Evolutionary conservation across 1,140 invertebrate species (phyloP).

Genomic region (Trichogramma pretiosum): DNA sequence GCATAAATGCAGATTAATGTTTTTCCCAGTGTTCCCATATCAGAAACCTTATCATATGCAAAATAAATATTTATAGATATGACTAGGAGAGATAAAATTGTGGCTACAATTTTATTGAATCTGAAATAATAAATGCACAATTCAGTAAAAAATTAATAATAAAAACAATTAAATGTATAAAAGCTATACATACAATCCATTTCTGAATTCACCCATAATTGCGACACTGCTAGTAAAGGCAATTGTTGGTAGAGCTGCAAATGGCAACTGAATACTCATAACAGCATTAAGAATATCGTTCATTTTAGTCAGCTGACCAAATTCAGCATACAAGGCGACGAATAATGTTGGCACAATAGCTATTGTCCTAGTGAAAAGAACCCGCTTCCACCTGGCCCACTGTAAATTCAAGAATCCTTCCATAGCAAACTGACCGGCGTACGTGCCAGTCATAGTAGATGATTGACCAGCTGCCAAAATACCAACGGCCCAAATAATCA

Average conservation of each 20-base stretch:
- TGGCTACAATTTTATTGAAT: conserved; percentile 59
- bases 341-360: conserved; percentile 86
- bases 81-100: conserved; percentile 58
- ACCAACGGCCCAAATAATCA: conserved; percentile 86
- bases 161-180: conserved; percentile 9
- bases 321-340: conserved; percentile 64
- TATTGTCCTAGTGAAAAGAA: conserved; percentile 75
- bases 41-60: conserved; percentile 41
- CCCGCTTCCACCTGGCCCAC: conserved; percentile 83
- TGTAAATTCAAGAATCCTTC: conserved; percentile 83
- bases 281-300: conserved; percentile 87
- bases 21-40: too few species aligned
- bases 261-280: conserved; percentile 78
- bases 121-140: conserved; percentile 43
- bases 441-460: conserved; percentile 81
- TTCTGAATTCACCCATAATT: conserved; percentile 79
- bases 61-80: conserved; percentile 80
- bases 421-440: conserved; percentile 70
- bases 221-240: conserved; percentile 73
- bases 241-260: conserved; percentile 77
- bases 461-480: conserved; percentile 85
- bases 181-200: conserved; percentile 62
- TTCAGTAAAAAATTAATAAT: conserved; percentile 4
- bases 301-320: conserved; percentile 70
- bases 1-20: conserved; percentile 50